A percentile compares a stretch with the other conserved stretches of the same genome.
phyloP scores from a whole-genome alignment of 2,797 vertebrate species.

The Myioborus miniatus region DNA sequence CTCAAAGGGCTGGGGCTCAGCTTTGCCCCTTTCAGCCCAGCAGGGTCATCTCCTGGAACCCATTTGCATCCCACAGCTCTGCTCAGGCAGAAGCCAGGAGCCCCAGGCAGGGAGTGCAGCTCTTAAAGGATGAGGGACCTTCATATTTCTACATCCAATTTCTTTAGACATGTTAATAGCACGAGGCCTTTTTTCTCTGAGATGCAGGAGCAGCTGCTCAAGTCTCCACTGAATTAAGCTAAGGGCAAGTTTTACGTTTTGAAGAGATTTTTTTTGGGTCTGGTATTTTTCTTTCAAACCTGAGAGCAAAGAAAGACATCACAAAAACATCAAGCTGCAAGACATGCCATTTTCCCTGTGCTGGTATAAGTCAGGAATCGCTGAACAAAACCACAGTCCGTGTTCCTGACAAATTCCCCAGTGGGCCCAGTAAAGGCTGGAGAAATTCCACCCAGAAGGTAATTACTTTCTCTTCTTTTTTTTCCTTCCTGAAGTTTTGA shows the following conservation, averaged over 20 bases:
- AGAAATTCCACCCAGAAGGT: slow-evolving; percentile 44
- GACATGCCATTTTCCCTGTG: slow-evolving; percentile 46
- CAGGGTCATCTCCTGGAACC: neutral
- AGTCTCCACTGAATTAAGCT: slow-evolving; percentile 33
- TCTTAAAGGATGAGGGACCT: neutral
- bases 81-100: neutral
- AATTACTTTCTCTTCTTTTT: neutral
- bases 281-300: neutral
- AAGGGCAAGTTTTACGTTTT: slow-evolving; percentile 18
- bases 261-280: slow-evolving; percentile 5
- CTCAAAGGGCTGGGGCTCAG: neutral
- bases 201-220: slow-evolving; percentile 18
- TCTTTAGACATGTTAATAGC: slow-evolving; percentile 45
- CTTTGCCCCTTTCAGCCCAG: neutral
- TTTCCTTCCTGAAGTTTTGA: neutral
- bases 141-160: slow-evolving; percentile 33
- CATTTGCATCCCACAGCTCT: neutral
- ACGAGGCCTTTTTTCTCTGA: neutral
- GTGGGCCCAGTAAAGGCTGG: slow-evolving; percentile 25
- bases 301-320: slow-evolving; percentile 31
- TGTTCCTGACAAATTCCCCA: slow-evolving; percentile 33
- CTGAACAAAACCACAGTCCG: neutral
- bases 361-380: slow-evolving; percentile 14
- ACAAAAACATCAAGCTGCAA: slow-evolving; percentile 55
- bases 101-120: neutral